These are phyloP conservation scores for Styela clava DNA, from an alignment of 23 tunicate genomes.

Conservation along the genomic window DNA sequence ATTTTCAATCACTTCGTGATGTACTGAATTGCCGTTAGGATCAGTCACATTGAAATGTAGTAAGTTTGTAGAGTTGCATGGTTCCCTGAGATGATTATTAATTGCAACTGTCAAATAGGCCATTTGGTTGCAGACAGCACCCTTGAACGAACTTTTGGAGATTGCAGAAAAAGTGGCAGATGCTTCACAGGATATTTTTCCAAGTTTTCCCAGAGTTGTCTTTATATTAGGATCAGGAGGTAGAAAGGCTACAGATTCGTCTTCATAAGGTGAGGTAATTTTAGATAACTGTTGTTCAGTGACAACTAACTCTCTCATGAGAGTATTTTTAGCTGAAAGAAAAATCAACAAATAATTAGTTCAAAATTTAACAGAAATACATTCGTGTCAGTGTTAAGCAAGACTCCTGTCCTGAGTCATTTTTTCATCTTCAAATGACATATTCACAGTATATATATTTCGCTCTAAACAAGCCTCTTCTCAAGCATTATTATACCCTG, in stretches of 20 bases:
- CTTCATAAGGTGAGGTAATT: slow-evolving; percentile 42
- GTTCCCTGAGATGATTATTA: slow-evolving; percentile 2
- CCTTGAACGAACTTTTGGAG: background rate
- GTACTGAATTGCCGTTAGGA: background rate
- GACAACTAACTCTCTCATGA: slow-evolving; percentile 22
- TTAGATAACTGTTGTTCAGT: slow-evolving; percentile 7
- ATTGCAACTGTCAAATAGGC: background rate
- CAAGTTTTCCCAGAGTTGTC: slow-evolving; percentile 12
- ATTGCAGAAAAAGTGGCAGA: slow-evolving; percentile 15
- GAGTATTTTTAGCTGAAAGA: slow-evolving; percentile 56
- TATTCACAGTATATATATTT: no score
- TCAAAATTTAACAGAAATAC: no score
- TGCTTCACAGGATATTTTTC: slow-evolving; percentile 10
- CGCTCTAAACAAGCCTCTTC: no score
- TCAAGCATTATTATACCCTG: no score
- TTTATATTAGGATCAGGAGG: slow-evolving; percentile 40
- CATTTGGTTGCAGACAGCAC: background rate
- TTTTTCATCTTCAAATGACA: no score
- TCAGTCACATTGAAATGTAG: background rate
- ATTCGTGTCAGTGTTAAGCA: no score
- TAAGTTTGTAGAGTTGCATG: background rate
- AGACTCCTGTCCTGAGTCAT: no score
- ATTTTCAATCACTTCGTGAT: background rate
- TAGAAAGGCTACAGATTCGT: slow-evolving; percentile 43
- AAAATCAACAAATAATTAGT: no score